Conservation (phyloP, 2,797 vertebrate species). For the Manis pentadactyla region DNA sequence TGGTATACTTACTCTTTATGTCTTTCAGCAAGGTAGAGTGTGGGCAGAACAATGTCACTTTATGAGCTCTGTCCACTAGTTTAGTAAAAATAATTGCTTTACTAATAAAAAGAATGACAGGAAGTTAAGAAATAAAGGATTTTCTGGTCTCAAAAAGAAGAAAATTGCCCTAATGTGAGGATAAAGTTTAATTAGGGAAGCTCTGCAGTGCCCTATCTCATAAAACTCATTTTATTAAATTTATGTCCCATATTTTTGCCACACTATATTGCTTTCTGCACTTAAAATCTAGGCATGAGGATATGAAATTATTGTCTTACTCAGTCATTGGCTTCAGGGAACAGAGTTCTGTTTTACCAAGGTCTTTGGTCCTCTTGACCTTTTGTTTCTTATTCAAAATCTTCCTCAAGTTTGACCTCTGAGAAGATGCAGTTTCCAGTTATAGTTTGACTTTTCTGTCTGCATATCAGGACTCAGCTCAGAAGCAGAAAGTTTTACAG, state of each 20-base stretch:
- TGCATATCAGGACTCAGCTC: slow-evolving; percentile 7
- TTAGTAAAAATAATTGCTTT: slow-evolving; percentile 74
- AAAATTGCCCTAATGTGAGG: slow-evolving; percentile 60
- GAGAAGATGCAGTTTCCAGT: slow-evolving; percentile 76
- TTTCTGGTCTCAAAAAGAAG: slow-evolving; percentile 58
- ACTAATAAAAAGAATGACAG: slow-evolving; percentile 66
- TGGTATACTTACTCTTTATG: background rate
- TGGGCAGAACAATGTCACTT: slow-evolving; percentile 25
- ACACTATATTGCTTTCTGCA: slow-evolving; percentile 80
- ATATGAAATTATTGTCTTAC: slow-evolving; percentile 79
- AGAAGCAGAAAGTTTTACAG: background rate
- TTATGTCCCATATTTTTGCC: slow-evolving; percentile 74
- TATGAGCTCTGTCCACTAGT: slow-evolving; percentile 67
- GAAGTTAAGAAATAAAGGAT: slow-evolving; percentile 72
- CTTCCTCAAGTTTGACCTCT: slow-evolving; percentile 72
- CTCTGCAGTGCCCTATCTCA: slow-evolving; percentile 59
- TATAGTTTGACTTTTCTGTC: slow-evolving; percentile 43
- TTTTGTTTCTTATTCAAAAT: slow-evolving; percentile 78
- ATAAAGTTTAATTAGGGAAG: slow-evolving; percentile 79
- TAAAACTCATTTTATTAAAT: slow-evolving; percentile 84
- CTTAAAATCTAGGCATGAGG: slow-evolving; percentile 79
- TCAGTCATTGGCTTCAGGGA: slow-evolving; percentile 78
- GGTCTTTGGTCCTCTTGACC: slow-evolving; percentile 69
- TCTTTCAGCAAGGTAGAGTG: slow-evolving; percentile 16
- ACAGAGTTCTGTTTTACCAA: slow-evolving; percentile 68